Evolutionary conservation across 2,888 invertebrate species (phyloP).

Genomic region (Zelleria hepariella): DNA sequence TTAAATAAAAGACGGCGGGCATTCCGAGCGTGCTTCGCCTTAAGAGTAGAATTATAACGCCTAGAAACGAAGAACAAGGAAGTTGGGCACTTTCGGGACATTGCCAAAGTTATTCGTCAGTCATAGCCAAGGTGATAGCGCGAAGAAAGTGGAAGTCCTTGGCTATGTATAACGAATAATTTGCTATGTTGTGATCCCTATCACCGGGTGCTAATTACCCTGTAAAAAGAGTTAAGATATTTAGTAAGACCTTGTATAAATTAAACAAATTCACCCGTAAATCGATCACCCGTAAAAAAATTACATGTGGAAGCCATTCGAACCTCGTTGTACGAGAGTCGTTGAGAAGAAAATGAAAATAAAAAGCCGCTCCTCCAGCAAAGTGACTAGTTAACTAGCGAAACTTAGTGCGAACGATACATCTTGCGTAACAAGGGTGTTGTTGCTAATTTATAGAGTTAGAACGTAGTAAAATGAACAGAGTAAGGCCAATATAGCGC

Average conservation of each 20-base stretch:
- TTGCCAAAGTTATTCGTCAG: too few relatives aligned
- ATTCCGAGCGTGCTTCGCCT: conserved; percentile 25
- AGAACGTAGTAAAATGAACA: background rate
- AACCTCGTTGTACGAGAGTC: background rate
- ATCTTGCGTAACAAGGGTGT: background rate
- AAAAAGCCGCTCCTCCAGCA: background rate
- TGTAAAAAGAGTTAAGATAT: too few relatives aligned
- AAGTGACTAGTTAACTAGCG: background rate
- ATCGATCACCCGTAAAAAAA: too few relatives aligned
- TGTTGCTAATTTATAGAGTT: background rate
- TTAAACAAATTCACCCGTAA: too few relatives aligned
- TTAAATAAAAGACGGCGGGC: conserved; percentile 31
- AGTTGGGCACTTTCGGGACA: background rate
- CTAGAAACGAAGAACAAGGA: background rate
- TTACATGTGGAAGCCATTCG: too few relatives aligned
- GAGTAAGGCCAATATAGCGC: background rate
- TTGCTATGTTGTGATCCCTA: too few relatives aligned
- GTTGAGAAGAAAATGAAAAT: background rate
- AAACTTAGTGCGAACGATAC: background rate
- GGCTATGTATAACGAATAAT: too few relatives aligned
- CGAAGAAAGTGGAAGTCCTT: too few relatives aligned
- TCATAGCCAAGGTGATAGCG: too few relatives aligned
- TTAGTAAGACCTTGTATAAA: too few relatives aligned
- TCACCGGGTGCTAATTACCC: too few relatives aligned
- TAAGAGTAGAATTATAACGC: conserved; percentile 9